phyloP scores from a whole-genome alignment of 2,888 invertebrate genomes.

The Synergus itoensis region DNA sequence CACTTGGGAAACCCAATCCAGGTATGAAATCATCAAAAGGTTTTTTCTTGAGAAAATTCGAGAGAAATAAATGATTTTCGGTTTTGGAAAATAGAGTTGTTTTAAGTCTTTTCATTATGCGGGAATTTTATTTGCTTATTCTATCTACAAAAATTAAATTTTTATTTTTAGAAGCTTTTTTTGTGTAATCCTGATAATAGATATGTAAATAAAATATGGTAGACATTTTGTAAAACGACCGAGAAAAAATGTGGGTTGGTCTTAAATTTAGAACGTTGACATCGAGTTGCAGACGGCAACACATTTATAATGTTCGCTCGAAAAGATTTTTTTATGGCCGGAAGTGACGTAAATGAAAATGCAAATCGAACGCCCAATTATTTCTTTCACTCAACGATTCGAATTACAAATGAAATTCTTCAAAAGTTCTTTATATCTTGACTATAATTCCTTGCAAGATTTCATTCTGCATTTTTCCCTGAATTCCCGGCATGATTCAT shows the following conservation, averaged over 20 bases:
- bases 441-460: too few species aligned
- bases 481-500: too few species aligned
- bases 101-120: too few species aligned
- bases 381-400: not conserved
- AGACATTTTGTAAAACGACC: not conserved
- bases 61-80: not conserved
- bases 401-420: too few species aligned
- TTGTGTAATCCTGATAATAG: too few species aligned
- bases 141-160: too few species aligned
- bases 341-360: not conserved
- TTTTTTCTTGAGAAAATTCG: not conserved
- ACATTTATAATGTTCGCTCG: not conserved
- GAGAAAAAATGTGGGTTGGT: not conserved
- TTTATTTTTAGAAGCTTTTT: too few species aligned
- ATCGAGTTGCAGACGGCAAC: not conserved
- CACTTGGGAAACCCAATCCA: not conserved
- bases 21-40: not conserved
- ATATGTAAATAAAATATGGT: too few species aligned
- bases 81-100: too few species aligned
- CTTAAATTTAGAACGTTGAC: not conserved
- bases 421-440: too few species aligned
- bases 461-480: too few species aligned
- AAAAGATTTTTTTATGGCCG: not conserved
- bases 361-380: not conserved
- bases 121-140: too few species aligned